Percentiles rank a stretch among this genome's conserved stretches.
These are phyloP conservation scores for Orientallactaga sibirica DNA, from an alignment of 2,797 vertebrate species.

Conservation along the genomic window DNA sequence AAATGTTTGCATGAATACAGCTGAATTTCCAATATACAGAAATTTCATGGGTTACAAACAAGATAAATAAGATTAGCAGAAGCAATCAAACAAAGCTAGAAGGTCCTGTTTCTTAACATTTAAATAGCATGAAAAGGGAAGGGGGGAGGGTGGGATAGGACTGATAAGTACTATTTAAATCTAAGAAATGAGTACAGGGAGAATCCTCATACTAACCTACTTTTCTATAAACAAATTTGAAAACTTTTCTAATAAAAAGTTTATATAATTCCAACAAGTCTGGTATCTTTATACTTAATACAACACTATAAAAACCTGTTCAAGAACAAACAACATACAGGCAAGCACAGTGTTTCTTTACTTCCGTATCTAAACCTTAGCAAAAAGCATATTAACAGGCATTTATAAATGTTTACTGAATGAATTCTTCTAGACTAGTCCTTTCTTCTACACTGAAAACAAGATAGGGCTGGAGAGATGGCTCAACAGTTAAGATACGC, in stretches of 20 bases:
- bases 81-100: constrained; percentile 41
- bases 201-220: background rate
- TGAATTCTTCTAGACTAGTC: background rate
- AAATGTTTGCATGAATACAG: constrained; percentile 53
- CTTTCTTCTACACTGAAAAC: constrained; percentile 30
- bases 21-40: constrained; percentile 43
- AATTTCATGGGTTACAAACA: background rate
- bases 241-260: constrained; percentile 53
- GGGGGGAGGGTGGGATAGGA: background rate
- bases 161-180: constrained; percentile 26
- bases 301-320: constrained; percentile 49
- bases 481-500: too few relatives aligned
- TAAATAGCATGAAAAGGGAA: constrained; percentile 31
- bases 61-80: constrained; percentile 15
- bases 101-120: constrained; percentile 51
- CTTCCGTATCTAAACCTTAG: constrained; percentile 28
- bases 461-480: background rate
- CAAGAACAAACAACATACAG: background rate
- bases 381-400: background rate
- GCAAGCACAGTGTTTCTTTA: background rate
- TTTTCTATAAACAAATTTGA: constrained; percentile 58
- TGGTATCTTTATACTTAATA: constrained; percentile 4
- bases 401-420: constrained; percentile 51
- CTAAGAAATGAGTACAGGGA: background rate
- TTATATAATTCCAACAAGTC: constrained; percentile 41